Percentiles rank a stretch among this genome's conserved stretches.
phyloP scores from a whole-genome alignment of 2,797 vertebrate species.

The Helicolenus hilgendorfi region DNA sequence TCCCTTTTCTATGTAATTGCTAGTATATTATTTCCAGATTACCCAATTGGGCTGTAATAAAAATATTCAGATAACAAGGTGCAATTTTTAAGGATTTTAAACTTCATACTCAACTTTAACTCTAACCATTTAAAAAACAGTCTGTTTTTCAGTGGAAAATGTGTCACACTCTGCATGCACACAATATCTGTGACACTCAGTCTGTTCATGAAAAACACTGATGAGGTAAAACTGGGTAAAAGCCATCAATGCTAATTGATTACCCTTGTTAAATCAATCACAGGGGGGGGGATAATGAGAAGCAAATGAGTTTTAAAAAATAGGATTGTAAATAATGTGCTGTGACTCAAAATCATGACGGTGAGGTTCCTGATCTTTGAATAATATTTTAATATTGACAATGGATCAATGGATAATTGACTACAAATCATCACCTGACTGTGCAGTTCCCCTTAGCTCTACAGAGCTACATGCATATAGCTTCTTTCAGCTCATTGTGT shows the following conservation, averaged over 20 bases:
- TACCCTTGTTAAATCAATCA: neutral
- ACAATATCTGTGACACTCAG: neutral
- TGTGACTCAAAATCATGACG: neutral
- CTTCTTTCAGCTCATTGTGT: neutral
- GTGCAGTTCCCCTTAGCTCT: neutral
- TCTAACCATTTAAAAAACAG: neutral
- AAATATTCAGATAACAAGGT: neutral
- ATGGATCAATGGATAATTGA: neutral
- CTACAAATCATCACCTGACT: neutral
- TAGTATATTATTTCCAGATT: neutral
- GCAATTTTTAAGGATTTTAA: neutral
- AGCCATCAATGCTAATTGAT: neutral
- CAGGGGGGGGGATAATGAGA: neutral
- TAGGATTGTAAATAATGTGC: neutral
- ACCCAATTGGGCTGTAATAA: neutral
- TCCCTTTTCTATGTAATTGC: neutral
- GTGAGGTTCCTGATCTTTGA: neutral
- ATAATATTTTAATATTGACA: neutral
- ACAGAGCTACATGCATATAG: neutral
- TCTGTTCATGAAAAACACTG: neutral
- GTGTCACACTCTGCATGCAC: neutral
- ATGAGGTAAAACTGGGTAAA: slow-evolving; percentile 2
- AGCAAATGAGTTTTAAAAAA: neutral
- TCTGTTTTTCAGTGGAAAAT: neutral
- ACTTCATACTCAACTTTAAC: neutral